Base-by-base conservation (phyloP, 64 coral and sea anemone genomes). In the Dendronephthya gigantea region DNA sequence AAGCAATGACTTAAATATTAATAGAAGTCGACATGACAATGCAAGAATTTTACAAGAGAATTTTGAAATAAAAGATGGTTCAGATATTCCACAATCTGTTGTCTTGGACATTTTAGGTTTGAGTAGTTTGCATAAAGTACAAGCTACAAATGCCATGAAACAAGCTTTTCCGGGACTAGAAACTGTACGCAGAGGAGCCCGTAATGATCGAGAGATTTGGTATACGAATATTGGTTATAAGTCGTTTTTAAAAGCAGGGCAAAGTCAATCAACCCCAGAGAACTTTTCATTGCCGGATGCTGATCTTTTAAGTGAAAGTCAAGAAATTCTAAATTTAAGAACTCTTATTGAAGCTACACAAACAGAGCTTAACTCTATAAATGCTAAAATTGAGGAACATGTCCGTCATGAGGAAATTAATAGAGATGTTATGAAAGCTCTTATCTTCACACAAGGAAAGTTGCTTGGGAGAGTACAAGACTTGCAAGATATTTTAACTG, bases 121-220 rank as follows among this genome's bases (percentile, higher is more conserved):
- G 30, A 74, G 30, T 28, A 74, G 1, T 35, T 74, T 74, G 11
- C 68, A 74, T 17, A 74, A 28, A 74, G 32, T 27, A 74, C 68
- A 74, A 74, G 68, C 68, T 27, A 74, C 68, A 19, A 74, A 74
- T 74, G 68, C 68, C 13, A 27, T 74, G n/a, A 74, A 74, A 35
- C 1, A 74, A 27, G 32, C 68, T 1, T 74, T 74, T 9, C 68
- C 68, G 1, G 32, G 32, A 30, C 12, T 28, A 19, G 11, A 12
- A 28, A 28, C 30, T 74, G 30, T 30, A 10, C 22, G 68, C 19
- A 74, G 30, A 35, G 10, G 0, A 74, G 22, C 13, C 11, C 11
- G 25, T 12, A 74, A 74, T 74, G 68, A 35, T 0, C 13, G 68
- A 74, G 68, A 25, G n/a, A 74, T 28, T 12, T 74, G 22, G 11